Evolutionary conservation across 2,888 invertebrate genomes (phyloP), one percentile per base, ranked within the genome.

Genomic region (Drosophila picticornis): DNA sequence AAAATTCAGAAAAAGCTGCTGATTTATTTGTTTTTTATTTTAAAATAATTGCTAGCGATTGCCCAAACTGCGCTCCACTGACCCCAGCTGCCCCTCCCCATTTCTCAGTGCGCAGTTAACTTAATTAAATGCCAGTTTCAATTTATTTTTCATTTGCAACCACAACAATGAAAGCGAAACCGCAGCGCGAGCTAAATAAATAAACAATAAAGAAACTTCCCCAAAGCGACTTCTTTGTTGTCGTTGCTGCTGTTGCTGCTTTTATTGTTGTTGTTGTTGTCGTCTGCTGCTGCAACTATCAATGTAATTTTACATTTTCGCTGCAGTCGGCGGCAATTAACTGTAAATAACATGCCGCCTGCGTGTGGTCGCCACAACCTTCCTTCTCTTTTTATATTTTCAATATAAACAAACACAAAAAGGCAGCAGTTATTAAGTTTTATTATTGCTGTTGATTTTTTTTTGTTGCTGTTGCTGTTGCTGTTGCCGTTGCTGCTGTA

Each of bases 91-190:
- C 22, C 25, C 6, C 34, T 5, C 10, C 34, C 13, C 34, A 38
- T 29, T 22, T 6, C 48, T 36, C n/a, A 4, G 16, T 50, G 38
- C 27, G 51, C 74, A 72, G 71, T 76, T 89, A 88, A 84, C 86
- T 89, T 88, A 88, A 88, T 89, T 89, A 89, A 88, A 90, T 88
- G 87, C 88, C 88, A 85, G 79, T 75, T 88, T 88, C 81, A 89
- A 89, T 88, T 88, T 88, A 89, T 89, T 87, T 89, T 83, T 68
- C 83, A 80, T 83, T 76, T 59, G 60, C 68, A 59, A 68, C 65
- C 74, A 80, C 89, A 82, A 81, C 87, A 89, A 83, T 84, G 85
- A 88, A 87, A 87, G 85, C 84, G 82, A 88, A 84, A 80, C 88
- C 88, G 83, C 81, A 80, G 53, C 65, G 46, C 51, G 57, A 29